Conservation (phyloP, 2,113 vertebrate species). For the Tinamus guttatus region DNA sequence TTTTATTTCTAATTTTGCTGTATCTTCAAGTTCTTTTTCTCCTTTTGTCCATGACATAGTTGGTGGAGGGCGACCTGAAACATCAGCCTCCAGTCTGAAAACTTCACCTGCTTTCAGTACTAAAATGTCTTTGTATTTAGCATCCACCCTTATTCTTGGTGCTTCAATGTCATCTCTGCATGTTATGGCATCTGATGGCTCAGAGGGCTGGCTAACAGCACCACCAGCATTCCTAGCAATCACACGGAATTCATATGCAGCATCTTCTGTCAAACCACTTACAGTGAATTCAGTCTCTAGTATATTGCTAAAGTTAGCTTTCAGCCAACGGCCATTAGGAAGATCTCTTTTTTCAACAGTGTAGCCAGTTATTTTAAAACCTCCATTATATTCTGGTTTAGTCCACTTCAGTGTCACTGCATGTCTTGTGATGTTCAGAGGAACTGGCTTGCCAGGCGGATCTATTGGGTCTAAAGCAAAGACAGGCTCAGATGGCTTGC, state of each 20-base stretch:
- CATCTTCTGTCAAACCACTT: conserved; percentile 93
- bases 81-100: conserved; percentile 95
- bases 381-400: conserved; percentile 97
- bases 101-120: conserved; percentile 92
- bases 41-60: conserved; percentile 95
- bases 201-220: conserved; percentile 92
- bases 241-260: conserved; percentile 95
- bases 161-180: conserved; percentile 95
- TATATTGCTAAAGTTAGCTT: conserved; percentile 97
- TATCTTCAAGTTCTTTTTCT: conserved; percentile 93
- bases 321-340: conserved; percentile 93
- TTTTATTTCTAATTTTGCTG: conserved; percentile 90
- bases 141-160: conserved; percentile 94
- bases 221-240: conserved; percentile 94
- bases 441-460: conserved; percentile 91
- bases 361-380: conserved; percentile 98
- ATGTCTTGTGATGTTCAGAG: conserved; percentile 91
- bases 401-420: conserved; percentile 92
- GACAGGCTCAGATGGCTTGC: conserved; percentile 92
- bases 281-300: conserved; percentile 95
- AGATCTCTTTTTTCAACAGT: conserved; percentile 94
- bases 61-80: conserved; percentile 92
- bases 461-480: conserved; percentile 95
- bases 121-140: conserved; percentile 91
- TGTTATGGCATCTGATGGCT: conserved; percentile 91